Percentiles rank a stretch among this genome's conserved stretches.
phyloP scores from a whole-genome alignment of 2,797 vertebrate species.

The Lagodon rhomboides region DNA sequence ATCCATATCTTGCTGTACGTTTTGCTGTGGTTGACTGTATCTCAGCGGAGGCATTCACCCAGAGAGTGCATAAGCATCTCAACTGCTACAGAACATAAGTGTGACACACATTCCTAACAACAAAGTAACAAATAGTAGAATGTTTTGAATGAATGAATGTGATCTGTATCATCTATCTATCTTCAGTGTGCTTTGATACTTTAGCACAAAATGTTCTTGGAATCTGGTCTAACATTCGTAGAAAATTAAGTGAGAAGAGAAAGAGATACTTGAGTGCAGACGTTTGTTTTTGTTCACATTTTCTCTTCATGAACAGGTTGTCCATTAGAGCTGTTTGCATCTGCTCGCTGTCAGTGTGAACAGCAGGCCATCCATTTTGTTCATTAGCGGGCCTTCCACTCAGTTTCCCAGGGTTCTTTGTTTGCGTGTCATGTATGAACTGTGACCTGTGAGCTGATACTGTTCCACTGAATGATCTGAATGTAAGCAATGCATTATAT shows the following conservation, averaged over 20 bases:
- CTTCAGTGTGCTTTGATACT: slow-evolving; percentile 29
- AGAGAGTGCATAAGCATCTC: neutral
- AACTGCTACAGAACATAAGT: neutral
- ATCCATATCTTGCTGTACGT: neutral
- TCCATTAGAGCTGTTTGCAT: slow-evolving; percentile 48
- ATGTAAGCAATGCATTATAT: slow-evolving; percentile 58
- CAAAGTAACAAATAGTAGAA: neutral
- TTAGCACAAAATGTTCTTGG: slow-evolving; percentile 1
- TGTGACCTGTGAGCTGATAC: slow-evolving; percentile 77
- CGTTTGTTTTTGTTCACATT: slow-evolving; percentile 23
- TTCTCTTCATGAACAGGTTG: slow-evolving; percentile 55
- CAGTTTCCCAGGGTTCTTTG: slow-evolving; percentile 82
- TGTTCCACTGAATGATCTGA: slow-evolving; percentile 61
- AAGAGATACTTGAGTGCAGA: slow-evolving; percentile 23
- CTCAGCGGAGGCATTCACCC: neutral
- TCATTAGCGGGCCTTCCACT: slow-evolving; percentile 76
- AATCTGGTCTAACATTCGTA: slow-evolving; percentile 5
- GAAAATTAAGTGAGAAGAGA: slow-evolving; percentile 4
- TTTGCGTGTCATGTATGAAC: slow-evolving; percentile 80
- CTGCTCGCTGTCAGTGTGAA: slow-evolving; percentile 63
- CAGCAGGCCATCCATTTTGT: slow-evolving; percentile 66
- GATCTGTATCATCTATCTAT: slow-evolving; percentile 54
- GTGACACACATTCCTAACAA: neutral
- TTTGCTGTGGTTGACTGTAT: neutral
- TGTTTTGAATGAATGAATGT: slow-evolving; percentile 8